Evolutionary conservation across 2,113 vertebrate genomes (phyloP), one percentile per base, ranked within the genome.

Genomic region (Dicrurus megarhynchus): DNA sequence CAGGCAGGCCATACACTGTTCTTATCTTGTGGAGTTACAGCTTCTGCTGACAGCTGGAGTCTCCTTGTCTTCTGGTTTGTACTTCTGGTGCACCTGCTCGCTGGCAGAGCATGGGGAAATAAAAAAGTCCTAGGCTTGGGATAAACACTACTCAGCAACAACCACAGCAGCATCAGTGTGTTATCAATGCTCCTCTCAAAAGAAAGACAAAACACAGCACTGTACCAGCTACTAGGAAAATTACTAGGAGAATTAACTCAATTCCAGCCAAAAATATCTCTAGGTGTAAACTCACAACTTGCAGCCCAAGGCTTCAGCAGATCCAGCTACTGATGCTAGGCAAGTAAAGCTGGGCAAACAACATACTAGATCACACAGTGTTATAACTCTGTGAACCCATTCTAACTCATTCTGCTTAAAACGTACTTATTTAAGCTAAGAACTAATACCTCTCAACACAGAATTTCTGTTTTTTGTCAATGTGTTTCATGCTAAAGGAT

Each of bases 61-160:
- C 88, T 84, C 71, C 71, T 77, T 84, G 88, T 90, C 71, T 77
- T 90, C 80, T 90, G 56, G 64, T 90, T 90, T 84, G 88, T 76
- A 49, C 73, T 84, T 84, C 56, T 77, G 49, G 73, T 70, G 88
- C 80, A 90, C 88, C 80, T 77, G 71, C 88, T 90, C 4, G 0
- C 56, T 90, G 88, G 35, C 73, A 84, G 79, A 77, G 49, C 49
- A 37, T 20, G 32, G 49, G 49, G 55, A 55, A 56, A 59, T 75
- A 70, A 63, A 77, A 90, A 77, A 70, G 49, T 32, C 47, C 49
- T 77, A 49, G 49, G 65, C 56, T 63, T 84, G 65, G 56, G 35
- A 70, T 63, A 63, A 84, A 63, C 56, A 77, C 20, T 63, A 21
- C 53, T 84, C 71, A 90, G 71, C 71, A 84, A 44, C 80, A 84